Evolutionary conservation across 2,888 invertebrate species (phyloP), one percentile per base, ranked within the genome.

Genomic region (Schrankia costaestrigalis): DNA sequence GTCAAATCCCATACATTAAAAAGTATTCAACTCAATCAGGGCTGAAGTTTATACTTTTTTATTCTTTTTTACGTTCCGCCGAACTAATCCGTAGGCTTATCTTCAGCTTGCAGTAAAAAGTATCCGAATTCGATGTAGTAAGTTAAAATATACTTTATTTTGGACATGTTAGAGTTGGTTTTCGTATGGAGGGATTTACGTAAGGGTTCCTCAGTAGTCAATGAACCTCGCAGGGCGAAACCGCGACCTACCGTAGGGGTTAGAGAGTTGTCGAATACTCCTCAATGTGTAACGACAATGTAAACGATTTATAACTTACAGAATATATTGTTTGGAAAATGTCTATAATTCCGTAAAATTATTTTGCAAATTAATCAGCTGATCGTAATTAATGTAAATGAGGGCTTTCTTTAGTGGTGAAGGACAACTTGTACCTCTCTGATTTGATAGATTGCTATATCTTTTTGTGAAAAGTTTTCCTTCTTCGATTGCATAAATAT

Each of bases 191-290:
- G 5, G 19, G 31, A 12, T 47, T 36, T 42, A 46, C 43, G 51
- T 54, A 67, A 73, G 78, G 73, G 71, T 66, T 61, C 51, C 45
- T 46, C 39, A 51, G 56, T 73, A 77, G 78, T 78, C 78, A 79
- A 77, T 80, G 80, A 81, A 81, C 76, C 73, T 71, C 51, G 54
- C 53, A 46, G 68, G 66, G 65, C 60, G 64, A 65, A 78, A 77
- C 81, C 83, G 70, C 82, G 85, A 84, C 84, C 85, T 85, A 84
- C 79, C 70, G 63, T 78, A 80, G 79, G 70, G 77, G 65, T 63
- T 63, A 47, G 43, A 36, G 43, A 47, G 69, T 82, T 80, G 72
- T 60, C 68, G 57, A 62, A 56, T 38, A 43, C 53, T 45, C 50
- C 38, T 49, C 50, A 45, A 37, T 49, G 30, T 51, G 46, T 33